Conservation (phyloP, 1,140 invertebrate species). For the Lerema accius region DNA sequence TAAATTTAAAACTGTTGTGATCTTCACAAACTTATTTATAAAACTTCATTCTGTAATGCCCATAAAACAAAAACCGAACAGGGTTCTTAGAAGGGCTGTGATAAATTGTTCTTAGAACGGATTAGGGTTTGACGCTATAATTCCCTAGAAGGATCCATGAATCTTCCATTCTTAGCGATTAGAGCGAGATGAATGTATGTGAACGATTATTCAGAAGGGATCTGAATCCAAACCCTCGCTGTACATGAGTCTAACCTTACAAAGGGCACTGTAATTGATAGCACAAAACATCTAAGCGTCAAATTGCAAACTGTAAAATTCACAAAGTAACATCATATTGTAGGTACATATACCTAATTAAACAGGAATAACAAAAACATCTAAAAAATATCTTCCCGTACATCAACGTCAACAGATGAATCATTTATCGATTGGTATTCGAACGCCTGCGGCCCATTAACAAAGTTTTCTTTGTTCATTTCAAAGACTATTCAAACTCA, state of each 20-base stretch:
- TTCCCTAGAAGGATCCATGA: constrained; percentile 67
- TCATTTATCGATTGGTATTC: constrained; percentile 19
- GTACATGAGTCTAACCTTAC: constrained; percentile 10
- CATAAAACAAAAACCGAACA: constrained; percentile 44
- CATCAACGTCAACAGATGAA: constrained; percentile 5
- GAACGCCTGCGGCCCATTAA: neutral
- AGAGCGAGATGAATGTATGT: constrained; percentile 67
- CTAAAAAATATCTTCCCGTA: constrained; percentile 3
- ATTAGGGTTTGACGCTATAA: constrained; percentile 69
- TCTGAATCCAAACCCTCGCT: constrained; percentile 51
- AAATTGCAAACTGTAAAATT: no score
- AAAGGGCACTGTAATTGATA: neutral
- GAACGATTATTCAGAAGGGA: constrained; percentile 64
- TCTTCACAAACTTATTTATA: constrained; percentile 28
- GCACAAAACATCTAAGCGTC: no score
- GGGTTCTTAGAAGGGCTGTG: constrained; percentile 59
- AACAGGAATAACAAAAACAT: no score
- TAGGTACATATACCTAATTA: no score
- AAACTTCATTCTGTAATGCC: constrained; percentile 1
- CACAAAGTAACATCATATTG: no score
- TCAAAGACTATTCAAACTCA: constrained; percentile 46
- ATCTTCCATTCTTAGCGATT: constrained; percentile 68
- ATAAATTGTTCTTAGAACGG: constrained; percentile 74
- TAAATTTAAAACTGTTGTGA: no score
- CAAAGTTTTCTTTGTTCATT: constrained; percentile 27